Conservation (phyloP, 2,113 vertebrate genomes). For the Pseudolaguvia tuberculata region DNA sequence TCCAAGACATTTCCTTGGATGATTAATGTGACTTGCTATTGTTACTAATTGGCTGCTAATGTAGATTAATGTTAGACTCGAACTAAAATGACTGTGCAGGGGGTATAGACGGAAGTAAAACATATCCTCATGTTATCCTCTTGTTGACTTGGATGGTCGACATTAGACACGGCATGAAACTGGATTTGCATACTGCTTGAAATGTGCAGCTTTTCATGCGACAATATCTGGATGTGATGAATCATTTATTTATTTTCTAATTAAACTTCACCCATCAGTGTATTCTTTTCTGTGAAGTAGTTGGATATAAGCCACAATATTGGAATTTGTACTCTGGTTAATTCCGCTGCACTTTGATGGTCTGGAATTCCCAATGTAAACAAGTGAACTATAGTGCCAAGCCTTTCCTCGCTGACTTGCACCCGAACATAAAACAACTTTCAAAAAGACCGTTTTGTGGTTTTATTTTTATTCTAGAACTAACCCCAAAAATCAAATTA, state of each 20-base stretch:
- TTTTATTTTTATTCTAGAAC: slow-evolving; percentile 18
- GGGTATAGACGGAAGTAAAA: slow-evolving; percentile 29
- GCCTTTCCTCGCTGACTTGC: background rate
- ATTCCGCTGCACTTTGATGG: slow-evolving; percentile 30
- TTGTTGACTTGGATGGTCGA: slow-evolving; percentile 21
- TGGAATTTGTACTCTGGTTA: slow-evolving; percentile 8
- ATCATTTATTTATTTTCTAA: slow-evolving; percentile 39
- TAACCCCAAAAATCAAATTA: slow-evolving; percentile 9
- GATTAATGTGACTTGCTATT: slow-evolving; percentile 46
- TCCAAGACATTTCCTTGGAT: slow-evolving; percentile 28
- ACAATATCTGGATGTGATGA: slow-evolving; percentile 25
- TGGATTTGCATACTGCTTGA: slow-evolving; percentile 23
- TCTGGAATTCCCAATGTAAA: slow-evolving; percentile 13
- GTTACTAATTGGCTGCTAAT: slow-evolving; percentile 46
- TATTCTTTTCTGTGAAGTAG: slow-evolving; percentile 2
- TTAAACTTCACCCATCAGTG: slow-evolving; percentile 7
- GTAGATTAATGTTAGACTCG: slow-evolving; percentile 38
- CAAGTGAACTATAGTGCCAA: background rate
- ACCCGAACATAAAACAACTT: background rate
- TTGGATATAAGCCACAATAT: slow-evolving; percentile 1
- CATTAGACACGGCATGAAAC: slow-evolving; percentile 4
- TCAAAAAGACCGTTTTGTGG: slow-evolving; percentile 14
- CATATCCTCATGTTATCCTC: slow-evolving; percentile 4
- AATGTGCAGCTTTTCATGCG: slow-evolving; percentile 24
- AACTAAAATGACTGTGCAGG: slow-evolving; percentile 21